A percentile compares a stretch with the other conserved stretches of the same genome.
phyloP scores from a whole-genome alignment of 2,888 invertebrate genomes.

The Chaetogeoica ovagalla region DNA sequence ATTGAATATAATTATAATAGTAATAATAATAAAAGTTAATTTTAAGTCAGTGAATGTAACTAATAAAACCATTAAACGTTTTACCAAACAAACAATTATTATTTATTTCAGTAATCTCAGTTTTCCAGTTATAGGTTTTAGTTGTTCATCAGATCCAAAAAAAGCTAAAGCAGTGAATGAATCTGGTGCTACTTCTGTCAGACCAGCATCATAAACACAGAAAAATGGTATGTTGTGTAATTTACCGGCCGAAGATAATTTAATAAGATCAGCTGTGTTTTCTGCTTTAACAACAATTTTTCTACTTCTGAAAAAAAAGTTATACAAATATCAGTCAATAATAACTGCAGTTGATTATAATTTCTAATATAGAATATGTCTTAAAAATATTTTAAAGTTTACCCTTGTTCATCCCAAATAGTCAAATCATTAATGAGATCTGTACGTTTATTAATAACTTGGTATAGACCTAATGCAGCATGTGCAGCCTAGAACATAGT shows the following conservation, averaged over 20 bases:
- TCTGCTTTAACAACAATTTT: constrained; percentile 42
- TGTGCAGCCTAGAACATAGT: constrained; percentile 28
- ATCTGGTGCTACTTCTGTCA: constrained; percentile 13
- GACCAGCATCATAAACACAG: constrained; percentile 31
- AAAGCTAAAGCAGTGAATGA: constrained; percentile 39
- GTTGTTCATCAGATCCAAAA: constrained; percentile 32
- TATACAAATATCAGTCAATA: too few species aligned
- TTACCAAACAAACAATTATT: constrained; percentile 10
- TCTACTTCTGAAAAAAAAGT: constrained; percentile 24
- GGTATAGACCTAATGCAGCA: constrained; percentile 35
- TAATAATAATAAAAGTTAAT: constrained; percentile 1
- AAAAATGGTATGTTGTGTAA: constrained; percentile 25
- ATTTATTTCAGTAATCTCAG: constrained; percentile 38
- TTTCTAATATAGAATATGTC: too few species aligned
- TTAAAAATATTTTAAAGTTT: background rate
- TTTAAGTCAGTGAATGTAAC: constrained; percentile 12
- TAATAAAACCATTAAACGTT: constrained; percentile 36
- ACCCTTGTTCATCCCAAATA: constrained; percentile 43
- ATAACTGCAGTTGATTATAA: too few species aligned
- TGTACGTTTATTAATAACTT: too few species aligned
- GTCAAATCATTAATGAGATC: constrained; percentile 16
- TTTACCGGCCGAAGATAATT: background rate
- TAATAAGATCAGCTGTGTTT: constrained; percentile 8
- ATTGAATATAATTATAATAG: background rate
- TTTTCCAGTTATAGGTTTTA: constrained; percentile 42